These are phyloP conservation scores for Hydrocynus forskahlii DNA, from an alignment of 2,797 vertebrate genomes.

Conservation along the genomic window DNA sequence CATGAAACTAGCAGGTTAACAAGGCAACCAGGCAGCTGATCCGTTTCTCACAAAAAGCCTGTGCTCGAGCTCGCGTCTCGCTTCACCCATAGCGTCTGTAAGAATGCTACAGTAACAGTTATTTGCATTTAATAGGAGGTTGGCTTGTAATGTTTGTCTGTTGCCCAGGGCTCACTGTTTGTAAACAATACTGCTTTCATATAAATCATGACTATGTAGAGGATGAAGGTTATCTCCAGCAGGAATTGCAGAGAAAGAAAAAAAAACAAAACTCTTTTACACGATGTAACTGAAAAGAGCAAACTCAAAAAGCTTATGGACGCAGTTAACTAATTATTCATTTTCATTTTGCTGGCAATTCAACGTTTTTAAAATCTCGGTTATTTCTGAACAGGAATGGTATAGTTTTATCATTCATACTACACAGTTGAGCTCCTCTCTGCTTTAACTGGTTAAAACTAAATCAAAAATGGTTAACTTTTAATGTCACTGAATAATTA, in stretches of 20 bases:
- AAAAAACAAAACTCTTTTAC: not conserved
- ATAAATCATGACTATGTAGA: not conserved
- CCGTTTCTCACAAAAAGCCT: not conserved
- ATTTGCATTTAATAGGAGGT: not conserved
- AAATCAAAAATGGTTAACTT: too few relatives aligned
- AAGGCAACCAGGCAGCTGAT: slow-evolving; percentile 26
- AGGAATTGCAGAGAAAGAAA: not conserved
- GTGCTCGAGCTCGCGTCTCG: slow-evolving; percentile 22
- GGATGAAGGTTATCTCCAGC: not conserved
- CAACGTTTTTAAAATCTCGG: too few relatives aligned
- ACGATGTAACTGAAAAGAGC: not conserved
- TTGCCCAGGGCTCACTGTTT: not conserved
- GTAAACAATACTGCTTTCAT: not conserved
- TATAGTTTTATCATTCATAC: too few relatives aligned
- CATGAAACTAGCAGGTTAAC: slow-evolving; percentile 74
- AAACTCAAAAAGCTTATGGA: not conserved
- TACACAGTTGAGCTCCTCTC: too few relatives aligned
- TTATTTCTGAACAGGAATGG: too few relatives aligned
- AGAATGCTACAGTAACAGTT: not conserved
- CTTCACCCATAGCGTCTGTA: slow-evolving; percentile 5
- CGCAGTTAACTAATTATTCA: too few relatives aligned
- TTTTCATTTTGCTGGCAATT: too few relatives aligned
- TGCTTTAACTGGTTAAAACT: too few relatives aligned
- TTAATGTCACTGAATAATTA: too few relatives aligned
- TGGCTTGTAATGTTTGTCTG: not conserved